Evolutionary conservation across 2,888 invertebrate genomes (phyloP).

Genomic region (Drosophila fulvimacula): DNA sequence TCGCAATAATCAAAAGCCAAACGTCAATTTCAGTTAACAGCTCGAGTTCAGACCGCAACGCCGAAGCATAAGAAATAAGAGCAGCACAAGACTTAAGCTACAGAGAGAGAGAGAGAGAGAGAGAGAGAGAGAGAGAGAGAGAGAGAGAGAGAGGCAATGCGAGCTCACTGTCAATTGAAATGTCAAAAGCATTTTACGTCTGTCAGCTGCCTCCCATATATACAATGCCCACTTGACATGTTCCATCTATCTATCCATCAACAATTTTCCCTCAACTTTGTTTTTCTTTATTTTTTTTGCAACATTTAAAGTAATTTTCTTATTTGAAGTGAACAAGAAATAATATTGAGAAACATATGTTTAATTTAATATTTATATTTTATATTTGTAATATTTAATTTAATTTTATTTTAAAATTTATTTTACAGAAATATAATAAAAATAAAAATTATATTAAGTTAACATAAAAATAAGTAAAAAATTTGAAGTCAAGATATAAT

Average conservation of each 20-base stretch:
- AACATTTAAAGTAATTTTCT: neutral
- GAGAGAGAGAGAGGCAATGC: neutral
- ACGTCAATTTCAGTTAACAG: conserved; percentile 63
- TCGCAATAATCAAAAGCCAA: conserved; percentile 59
- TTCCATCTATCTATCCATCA: conserved; percentile 6
- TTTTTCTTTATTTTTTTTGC: neutral
- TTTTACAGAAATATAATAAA: no score
- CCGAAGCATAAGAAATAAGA: conserved; percentile 14
- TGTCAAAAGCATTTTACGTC: conserved; percentile 69
- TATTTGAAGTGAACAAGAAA: no score
- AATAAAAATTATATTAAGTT: no score
- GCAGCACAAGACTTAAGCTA: neutral
- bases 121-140: neutral
- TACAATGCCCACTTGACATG: neutral
- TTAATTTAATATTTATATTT: no score
- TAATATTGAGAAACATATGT: no score
- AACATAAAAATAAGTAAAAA: no score
- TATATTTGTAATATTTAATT: no score
- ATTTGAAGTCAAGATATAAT: no score
- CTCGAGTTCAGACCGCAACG: neutral
- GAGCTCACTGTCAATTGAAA: conserved; percentile 51
- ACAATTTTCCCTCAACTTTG: neutral
- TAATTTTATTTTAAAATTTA: no score
- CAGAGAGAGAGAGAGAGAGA: neutral
- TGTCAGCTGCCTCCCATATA: conserved; percentile 20